Conservation (phyloP, 2,888 invertebrate genomes). For the Allophyes oxyacanthae region DNA sequence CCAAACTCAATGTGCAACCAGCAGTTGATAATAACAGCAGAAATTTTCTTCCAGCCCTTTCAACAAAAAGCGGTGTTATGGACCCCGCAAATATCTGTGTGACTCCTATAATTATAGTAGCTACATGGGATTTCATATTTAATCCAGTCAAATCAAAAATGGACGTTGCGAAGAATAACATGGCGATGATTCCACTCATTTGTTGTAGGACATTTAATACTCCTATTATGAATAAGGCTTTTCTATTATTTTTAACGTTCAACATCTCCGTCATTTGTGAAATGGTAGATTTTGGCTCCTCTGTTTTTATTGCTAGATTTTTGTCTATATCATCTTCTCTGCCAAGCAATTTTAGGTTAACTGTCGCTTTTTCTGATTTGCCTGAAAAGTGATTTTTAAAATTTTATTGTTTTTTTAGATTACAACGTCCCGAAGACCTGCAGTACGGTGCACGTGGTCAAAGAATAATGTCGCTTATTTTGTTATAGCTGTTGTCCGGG, state of each 20-base stretch:
- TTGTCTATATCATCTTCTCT: slow-evolving; percentile 63
- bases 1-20: slow-evolving; percentile 66
- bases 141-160: slow-evolving; percentile 70
- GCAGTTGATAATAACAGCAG: slow-evolving; percentile 65
- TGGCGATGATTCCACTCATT: slow-evolving; percentile 65
- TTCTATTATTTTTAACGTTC: slow-evolving; percentile 64
- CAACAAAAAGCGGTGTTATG: slow-evolving; percentile 67
- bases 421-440: too few relatives aligned
- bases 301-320: slow-evolving; percentile 49
- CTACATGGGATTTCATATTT: slow-evolving; percentile 62
- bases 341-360: slow-evolving; percentile 59
- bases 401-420: too few relatives aligned
- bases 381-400: slow-evolving; percentile 53
- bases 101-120: slow-evolving; percentile 68
- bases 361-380: slow-evolving; percentile 55
- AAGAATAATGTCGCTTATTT: too few relatives aligned
- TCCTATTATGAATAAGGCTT: slow-evolving; percentile 64
- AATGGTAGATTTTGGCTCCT: slow-evolving; percentile 38
- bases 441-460: too few relatives aligned
- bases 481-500: too few relatives aligned
- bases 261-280: slow-evolving; percentile 63
- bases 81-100: slow-evolving; percentile 63
- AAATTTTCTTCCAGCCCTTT: slow-evolving; percentile 64
- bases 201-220: slow-evolving; percentile 63
- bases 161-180: slow-evolving; percentile 63